These are phyloP conservation scores for Sogatella furcifera DNA, from an alignment of 1,140 invertebrate genomes.

Conservation along the genomic window DNA sequence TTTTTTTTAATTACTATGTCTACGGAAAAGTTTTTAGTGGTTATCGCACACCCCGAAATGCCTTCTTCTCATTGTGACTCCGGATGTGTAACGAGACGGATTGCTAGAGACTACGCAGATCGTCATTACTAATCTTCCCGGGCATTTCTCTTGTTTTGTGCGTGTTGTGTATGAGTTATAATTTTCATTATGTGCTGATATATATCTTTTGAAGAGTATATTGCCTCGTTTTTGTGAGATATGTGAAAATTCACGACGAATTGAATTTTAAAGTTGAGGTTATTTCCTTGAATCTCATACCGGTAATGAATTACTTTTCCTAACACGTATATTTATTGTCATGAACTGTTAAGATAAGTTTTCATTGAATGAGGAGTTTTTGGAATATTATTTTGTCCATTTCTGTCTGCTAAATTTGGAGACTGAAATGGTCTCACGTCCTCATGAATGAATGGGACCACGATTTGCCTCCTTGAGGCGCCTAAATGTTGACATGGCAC, in stretches of 20 bases:
- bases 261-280: background rate
- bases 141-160: no score
- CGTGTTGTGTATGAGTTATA: no score
- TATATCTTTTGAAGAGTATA: no score
- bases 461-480: constrained; percentile 33
- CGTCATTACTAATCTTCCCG: no score
- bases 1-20: background rate
- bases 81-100: background rate
- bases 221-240: no score
- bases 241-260: no score
- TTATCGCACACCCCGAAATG: background rate
- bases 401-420: background rate
- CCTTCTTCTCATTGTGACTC: background rate
- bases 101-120: background rate
- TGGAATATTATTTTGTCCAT: no score
- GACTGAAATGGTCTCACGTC: background rate
- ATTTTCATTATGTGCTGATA: no score
- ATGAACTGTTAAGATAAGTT: background rate
- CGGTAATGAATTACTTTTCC: background rate
- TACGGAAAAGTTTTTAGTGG: background rate
- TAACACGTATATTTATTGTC: background rate
- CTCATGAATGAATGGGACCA: constrained; percentile 29
- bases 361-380: no score
- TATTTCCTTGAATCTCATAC: background rate
- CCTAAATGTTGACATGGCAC: constrained; percentile 57